Percentiles rank a stretch among this genome's conserved stretches.
Evolutionary conservation across 2,888 invertebrate genomes (phyloP).

Genomic region (Hypercompe scribonia): DNA sequence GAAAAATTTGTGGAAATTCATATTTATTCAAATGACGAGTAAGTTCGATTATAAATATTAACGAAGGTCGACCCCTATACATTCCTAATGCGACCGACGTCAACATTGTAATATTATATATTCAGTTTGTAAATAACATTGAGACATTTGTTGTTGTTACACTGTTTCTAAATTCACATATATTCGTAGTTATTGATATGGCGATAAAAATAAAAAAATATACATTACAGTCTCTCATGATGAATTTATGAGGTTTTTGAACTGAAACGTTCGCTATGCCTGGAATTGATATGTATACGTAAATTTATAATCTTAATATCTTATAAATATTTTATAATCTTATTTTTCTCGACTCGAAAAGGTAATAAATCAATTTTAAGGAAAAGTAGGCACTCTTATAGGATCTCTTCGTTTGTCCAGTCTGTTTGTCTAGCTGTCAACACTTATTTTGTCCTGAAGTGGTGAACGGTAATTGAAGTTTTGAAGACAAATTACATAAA

Average conservation of each 20-base stretch:
- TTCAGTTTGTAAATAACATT: constrained; percentile 52
- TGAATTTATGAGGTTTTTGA: constrained; percentile 5
- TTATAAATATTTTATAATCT: not conserved
- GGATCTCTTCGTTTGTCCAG: not conserved
- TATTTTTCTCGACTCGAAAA: not conserved
- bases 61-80: constrained; percentile 58
- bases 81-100: constrained; percentile 59
- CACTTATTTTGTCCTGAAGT: not conserved
- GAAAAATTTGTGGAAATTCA: constrained; percentile 30
- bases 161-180: constrained; percentile 38
- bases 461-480: not conserved
- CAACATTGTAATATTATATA: constrained; percentile 51
- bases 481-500: not conserved
- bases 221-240: constrained; percentile 6
- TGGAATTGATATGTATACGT: not conserved
- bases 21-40: constrained; percentile 47
- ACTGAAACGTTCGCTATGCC: constrained; percentile 11
- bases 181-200: constrained; percentile 31
- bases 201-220: constrained; percentile 12
- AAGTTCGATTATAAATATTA: constrained; percentile 59
- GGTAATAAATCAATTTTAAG: not conserved
- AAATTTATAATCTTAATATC: too few species aligned
- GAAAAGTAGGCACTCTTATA: not conserved
- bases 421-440: not conserved
- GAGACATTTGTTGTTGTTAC: constrained; percentile 46